Base-by-base conservation (phyloP, 2,888 invertebrate species). In the Biston betularia region DNA sequence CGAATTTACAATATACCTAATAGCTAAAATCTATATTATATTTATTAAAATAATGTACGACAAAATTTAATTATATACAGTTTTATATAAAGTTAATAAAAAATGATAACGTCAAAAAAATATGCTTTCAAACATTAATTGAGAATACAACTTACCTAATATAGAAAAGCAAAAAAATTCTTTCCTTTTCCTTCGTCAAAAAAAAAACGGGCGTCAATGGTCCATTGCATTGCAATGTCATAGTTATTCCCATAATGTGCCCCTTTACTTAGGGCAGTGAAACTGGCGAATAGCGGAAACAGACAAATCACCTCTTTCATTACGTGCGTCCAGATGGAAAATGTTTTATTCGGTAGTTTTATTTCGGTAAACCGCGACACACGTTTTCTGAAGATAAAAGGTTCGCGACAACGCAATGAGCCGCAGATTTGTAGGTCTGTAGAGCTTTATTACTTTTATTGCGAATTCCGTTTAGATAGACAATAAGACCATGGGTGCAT, bases 251-350 rank as follows among this genome's bases (percentile, higher is more conserved):
- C 8, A 15, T 57, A 57, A 57, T 57, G 57, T 15, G 14, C 12
- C 4, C 48, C 57, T 57, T 57, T 57, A 57, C 57, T 57, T 57
- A 48, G 38, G 52, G 53, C 44, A 60, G 44, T 38, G 45, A 35
- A 44, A 33, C 11, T 52, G 63, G 52, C 60, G 68, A 71, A 69
- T 68, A 62, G 70, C 53, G 68, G 65, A 68, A 65, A 62, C 65
- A 65, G 70, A 69, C 69, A 69, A 73, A 73, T 73, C 68, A 60
- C 63, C 61, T 63, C 67, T 72, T 72, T 74, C 72, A 72, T 74
- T 69, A 72, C 64, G 70, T 70, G 68, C 61, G 64, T 69, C 64
- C 69, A 68, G 64, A 64, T 61, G 64, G 66, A 68, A 70, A 72
- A 72, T 72, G 72, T 69, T 74, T 74, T 66, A 66, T 66, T 34